Conservation (phyloP, 2,888 invertebrate genomes). For the Argyresthia goedartella region DNA sequence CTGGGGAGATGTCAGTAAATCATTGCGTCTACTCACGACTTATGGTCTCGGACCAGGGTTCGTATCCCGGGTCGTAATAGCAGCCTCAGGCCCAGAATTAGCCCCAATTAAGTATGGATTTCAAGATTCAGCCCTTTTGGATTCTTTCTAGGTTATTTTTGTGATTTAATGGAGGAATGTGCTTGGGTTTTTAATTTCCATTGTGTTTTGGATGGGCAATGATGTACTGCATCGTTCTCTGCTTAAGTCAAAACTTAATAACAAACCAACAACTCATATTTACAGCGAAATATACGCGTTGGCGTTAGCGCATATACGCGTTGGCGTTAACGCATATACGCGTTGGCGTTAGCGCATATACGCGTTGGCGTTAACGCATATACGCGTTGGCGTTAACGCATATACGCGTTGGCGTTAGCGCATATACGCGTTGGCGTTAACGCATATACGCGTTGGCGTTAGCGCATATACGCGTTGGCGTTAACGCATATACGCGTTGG, state of each 20-base stretch:
- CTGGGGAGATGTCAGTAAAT: constrained; percentile 9
- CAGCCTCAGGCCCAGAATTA: constrained; percentile 9
- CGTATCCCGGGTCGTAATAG: constrained; percentile 12
- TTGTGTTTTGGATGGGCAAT: not conserved
- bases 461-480: too few species aligned
- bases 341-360: too few species aligned
- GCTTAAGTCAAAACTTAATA: not conserved
- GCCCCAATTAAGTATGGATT: not conserved
- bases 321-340: too few species aligned
- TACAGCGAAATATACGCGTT: too few species aligned
- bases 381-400: too few species aligned
- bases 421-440: too few species aligned
- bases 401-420: too few species aligned
- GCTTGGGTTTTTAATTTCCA: not conserved
- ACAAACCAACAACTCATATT: not conserved
- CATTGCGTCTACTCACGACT: constrained; percentile 7
- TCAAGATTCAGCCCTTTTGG: not conserved
- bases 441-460: too few species aligned
- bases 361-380: too few species aligned
- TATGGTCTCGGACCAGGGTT: constrained; percentile 10
- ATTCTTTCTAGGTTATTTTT: not conserved
- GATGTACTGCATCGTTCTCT: not conserved
- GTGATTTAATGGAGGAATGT: not conserved
- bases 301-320: too few species aligned
- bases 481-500: too few species aligned